phyloP scores from a whole-genome alignment of 2,797 vertebrate species.

The Cottoperca gobio region DNA sequence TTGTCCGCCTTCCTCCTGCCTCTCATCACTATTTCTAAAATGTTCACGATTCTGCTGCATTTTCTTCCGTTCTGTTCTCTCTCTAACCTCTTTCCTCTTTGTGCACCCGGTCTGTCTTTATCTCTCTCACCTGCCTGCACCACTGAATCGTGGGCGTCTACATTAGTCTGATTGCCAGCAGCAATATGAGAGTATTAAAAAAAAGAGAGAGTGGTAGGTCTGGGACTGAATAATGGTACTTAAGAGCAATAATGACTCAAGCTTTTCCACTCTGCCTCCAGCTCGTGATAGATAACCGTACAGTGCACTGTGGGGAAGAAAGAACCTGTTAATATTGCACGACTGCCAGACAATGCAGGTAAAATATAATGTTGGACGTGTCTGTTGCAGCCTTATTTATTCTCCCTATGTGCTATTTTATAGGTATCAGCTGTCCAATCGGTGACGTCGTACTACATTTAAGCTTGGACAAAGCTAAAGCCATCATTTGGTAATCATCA shows the following conservation, averaged over 20 bases:
- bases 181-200: conserved; percentile 15
- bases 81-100: conserved; percentile 19
- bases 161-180: conserved; percentile 57
- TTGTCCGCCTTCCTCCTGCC: neutral
- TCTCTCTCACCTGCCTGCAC: conserved; percentile 27
- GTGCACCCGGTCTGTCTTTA: conserved; percentile 31
- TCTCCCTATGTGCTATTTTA: neutral
- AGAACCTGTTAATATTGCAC: conserved; percentile 41
- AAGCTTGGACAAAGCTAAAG: neutral
- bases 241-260: conserved; percentile 51
- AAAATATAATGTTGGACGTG: conserved; percentile 22
- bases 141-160: conserved; percentile 26
- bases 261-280: conserved; percentile 38
- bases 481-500: neutral
- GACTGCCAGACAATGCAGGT: neutral
- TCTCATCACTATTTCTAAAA: conserved; percentile 6
- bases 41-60: conserved; percentile 2
- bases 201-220: conserved; percentile 4
- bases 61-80: conserved; percentile 26
- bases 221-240: conserved; percentile 48
- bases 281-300: conserved; percentile 18
- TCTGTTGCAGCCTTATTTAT: neutral
- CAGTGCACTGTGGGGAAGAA: conserved; percentile 2
- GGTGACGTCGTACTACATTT: neutral
- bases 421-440: neutral